phyloP scores from a whole-genome alignment of 2,888 invertebrate species.

The Cremastinae sp. region DNA sequence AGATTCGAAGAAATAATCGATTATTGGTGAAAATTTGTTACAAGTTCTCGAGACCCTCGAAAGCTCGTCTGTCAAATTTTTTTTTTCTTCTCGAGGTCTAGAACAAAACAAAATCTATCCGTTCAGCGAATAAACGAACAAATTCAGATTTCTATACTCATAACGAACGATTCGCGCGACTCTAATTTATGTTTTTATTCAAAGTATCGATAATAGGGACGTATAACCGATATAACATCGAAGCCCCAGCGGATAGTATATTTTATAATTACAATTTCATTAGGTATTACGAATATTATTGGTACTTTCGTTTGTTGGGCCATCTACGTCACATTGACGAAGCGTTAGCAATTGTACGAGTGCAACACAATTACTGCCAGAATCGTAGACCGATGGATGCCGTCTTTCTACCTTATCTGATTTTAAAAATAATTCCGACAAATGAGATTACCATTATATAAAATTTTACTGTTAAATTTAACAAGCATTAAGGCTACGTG shows the following conservation, averaged over 20 bases:
- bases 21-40: too few species aligned
- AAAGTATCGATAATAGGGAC: conserved; percentile 24
- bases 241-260: conserved; percentile 15
- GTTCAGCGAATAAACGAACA: conserved; percentile 13
- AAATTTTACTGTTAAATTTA: conserved; percentile 40
- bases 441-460: conserved; percentile 48
- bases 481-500: neutral
- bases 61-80: too few species aligned
- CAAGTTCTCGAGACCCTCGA: too few species aligned
- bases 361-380: conserved; percentile 46
- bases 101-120: conserved; percentile 33
- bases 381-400: conserved; percentile 42
- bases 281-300: conserved; percentile 41
- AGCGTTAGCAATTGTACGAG: conserved; percentile 33
- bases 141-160: conserved; percentile 2
- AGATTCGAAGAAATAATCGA: conserved; percentile 5
- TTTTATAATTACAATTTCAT: conserved; percentile 4
- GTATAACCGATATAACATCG: conserved; percentile 26
- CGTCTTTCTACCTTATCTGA: conserved; percentile 41
- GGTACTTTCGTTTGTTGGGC: conserved; percentile 35
- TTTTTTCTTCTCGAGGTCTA: too few species aligned
- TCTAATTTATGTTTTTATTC: conserved; percentile 27
- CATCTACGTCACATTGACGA: conserved; percentile 49
- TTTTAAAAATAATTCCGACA: conserved; percentile 25
- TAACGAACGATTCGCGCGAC: conserved; percentile 34